Conservation (phyloP, 2,797 vertebrate species). For the Thalassophryne amazonica region DNA sequence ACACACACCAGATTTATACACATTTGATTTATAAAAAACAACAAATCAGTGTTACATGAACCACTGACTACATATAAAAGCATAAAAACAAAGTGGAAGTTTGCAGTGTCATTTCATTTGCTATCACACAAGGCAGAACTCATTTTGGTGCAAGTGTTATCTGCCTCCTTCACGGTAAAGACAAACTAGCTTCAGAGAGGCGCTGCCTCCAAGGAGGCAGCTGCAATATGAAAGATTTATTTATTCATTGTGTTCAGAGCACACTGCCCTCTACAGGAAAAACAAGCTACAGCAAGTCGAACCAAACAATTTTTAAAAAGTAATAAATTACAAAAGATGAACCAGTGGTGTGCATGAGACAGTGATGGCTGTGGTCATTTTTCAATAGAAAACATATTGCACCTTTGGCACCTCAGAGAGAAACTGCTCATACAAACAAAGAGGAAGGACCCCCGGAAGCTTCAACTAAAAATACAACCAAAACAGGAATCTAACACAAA, state of each 20-base stretch:
- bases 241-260: slow-evolving; percentile 69
- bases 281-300: slow-evolving; percentile 46
- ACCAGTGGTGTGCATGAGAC: slow-evolving; percentile 68
- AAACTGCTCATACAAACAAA: slow-evolving; percentile 53
- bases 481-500: slow-evolving; percentile 51
- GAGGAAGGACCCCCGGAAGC: slow-evolving; percentile 29
- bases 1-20: too few species aligned
- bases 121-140: slow-evolving; percentile 36
- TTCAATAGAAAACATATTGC: slow-evolving; percentile 73
- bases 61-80: slow-evolving; percentile 58
- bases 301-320: slow-evolving; percentile 56
- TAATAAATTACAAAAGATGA: slow-evolving; percentile 72
- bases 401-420: slow-evolving; percentile 70
- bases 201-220: slow-evolving; percentile 57
- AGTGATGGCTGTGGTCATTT: slow-evolving; percentile 68
- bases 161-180: slow-evolving; percentile 44
- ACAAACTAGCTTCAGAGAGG: slow-evolving; percentile 50
- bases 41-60: slow-evolving; percentile 57
- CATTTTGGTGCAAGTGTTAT: slow-evolving; percentile 43
- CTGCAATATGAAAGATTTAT: slow-evolving; percentile 87
- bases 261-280: slow-evolving; percentile 50
- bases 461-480: slow-evolving; percentile 36
- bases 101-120: slow-evolving; percentile 43
- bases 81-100: slow-evolving; percentile 69
- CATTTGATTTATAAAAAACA: slow-evolving; percentile 53